phyloP scores from a whole-genome alignment of 2,797 vertebrate genomes.

The Peromyscus attwateri region DNA sequence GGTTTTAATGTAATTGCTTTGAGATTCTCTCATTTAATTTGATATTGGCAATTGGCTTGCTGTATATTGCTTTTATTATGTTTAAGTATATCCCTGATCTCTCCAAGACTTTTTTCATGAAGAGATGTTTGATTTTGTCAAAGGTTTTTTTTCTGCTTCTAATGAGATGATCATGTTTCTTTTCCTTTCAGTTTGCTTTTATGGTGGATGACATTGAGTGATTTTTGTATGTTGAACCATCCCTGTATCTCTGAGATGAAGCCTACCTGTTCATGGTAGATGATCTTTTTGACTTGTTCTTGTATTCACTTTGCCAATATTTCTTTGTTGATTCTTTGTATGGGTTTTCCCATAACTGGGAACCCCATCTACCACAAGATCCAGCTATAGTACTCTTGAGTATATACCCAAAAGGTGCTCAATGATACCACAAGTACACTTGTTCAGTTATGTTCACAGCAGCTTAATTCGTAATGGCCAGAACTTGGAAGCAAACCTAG shows the following conservation, averaged over 20 bases:
- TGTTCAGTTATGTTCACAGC: neutral
- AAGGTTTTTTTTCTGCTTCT: neutral
- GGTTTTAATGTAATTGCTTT: too few species aligned
- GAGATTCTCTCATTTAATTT: too few species aligned
- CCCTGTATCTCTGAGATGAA: neutral
- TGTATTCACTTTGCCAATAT: neutral
- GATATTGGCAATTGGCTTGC: too few species aligned
- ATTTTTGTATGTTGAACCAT: neutral
- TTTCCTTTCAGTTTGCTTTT: neutral
- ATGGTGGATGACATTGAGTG: neutral
- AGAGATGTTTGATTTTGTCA: neutral
- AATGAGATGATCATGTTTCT: neutral
- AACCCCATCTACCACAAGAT: neutral
- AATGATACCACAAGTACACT: neutral
- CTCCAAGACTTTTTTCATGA: too few species aligned
- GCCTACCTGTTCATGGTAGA: neutral
- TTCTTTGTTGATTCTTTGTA: neutral
- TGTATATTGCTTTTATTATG: too few species aligned
- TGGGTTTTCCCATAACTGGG: neutral
- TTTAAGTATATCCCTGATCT: too few species aligned
- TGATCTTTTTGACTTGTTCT: neutral
- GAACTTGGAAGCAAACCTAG: neutral
- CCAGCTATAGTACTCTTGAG: neutral
- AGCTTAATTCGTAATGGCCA: neutral
- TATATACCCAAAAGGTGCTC: neutral